These are phyloP conservation scores for Bubo bubo DNA, from an alignment of 2,113 vertebrate species.

Conservation along the genomic window DNA sequence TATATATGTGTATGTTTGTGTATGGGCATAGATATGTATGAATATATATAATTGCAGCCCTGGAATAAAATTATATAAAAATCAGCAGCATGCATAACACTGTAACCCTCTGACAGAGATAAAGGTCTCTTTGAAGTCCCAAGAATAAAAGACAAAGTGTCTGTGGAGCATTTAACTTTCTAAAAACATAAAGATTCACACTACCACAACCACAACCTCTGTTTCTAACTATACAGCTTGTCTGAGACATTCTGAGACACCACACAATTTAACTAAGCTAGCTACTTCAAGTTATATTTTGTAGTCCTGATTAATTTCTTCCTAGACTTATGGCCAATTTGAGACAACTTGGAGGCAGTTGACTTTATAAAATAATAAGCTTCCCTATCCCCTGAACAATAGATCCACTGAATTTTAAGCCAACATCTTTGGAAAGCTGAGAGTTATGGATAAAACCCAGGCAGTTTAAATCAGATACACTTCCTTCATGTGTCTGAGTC, in stretches of 20 bases:
- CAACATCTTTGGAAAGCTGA: neutral
- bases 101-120: slow-evolving; percentile 27
- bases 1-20: neutral
- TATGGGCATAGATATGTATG: neutral
- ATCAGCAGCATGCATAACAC: neutral
- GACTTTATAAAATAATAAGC: neutral
- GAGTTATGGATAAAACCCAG: neutral
- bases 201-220: neutral
- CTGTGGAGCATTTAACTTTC: neutral
- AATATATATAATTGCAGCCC: neutral
- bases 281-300: neutral
- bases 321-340: slow-evolving; percentile 9
- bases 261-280: neutral
- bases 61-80: slow-evolving; percentile 40
- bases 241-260: neutral
- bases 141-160: neutral
- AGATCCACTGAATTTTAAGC: neutral
- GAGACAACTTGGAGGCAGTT: neutral
- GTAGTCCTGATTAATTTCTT: slow-evolving; percentile 41
- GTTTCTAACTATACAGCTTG: neutral
- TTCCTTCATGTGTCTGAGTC: neutral
- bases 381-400: neutral
- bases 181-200: neutral
- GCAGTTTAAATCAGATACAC: neutral
- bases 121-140: slow-evolving; percentile 45